These are phyloP conservation scores for Papilio demoleus DNA, from an alignment of 2,888 invertebrate species.

Conservation along the genomic window DNA sequence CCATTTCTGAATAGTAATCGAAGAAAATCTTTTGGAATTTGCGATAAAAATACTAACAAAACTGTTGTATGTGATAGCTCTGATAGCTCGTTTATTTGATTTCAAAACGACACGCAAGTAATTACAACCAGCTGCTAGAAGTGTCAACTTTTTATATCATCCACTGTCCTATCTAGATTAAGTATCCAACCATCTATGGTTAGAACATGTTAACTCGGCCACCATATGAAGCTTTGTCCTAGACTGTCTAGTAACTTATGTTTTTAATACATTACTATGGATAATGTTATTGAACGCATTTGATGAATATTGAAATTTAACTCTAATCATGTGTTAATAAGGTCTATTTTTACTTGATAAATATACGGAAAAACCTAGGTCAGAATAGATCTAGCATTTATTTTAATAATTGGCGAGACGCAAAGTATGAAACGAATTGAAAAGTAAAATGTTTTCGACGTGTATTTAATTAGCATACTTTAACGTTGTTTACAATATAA, in stretches of 20 bases:
- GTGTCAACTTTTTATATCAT: neutral
- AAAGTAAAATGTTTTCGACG: neutral
- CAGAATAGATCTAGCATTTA: neutral
- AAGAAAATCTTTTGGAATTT: constrained; percentile 20
- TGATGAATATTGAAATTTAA: neutral
- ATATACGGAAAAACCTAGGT: neutral
- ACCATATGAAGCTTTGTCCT: constrained; percentile 8
- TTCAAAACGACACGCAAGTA: neutral
- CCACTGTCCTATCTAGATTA: neutral
- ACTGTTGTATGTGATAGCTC: too few relatives aligned
- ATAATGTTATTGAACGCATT: constrained; percentile 6
- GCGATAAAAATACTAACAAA: constrained; percentile 19
- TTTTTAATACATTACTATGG: neutral
- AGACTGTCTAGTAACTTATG: constrained; percentile 1
- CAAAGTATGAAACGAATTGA: constrained; percentile 4
- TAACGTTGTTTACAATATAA: neutral
- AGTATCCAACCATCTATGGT: constrained; percentile 7
- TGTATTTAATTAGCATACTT: neutral
- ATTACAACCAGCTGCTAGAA: neutral
- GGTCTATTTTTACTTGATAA: neutral
- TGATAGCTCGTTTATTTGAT: too few relatives aligned
- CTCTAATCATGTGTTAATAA: neutral
- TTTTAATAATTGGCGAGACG: neutral
- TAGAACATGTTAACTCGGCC: neutral
- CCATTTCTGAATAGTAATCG: neutral